Evolutionary conservation across 35 echinoderm and acorn worm genomes (phyloP).

Genomic region (Apostichopus californicus): DNA sequence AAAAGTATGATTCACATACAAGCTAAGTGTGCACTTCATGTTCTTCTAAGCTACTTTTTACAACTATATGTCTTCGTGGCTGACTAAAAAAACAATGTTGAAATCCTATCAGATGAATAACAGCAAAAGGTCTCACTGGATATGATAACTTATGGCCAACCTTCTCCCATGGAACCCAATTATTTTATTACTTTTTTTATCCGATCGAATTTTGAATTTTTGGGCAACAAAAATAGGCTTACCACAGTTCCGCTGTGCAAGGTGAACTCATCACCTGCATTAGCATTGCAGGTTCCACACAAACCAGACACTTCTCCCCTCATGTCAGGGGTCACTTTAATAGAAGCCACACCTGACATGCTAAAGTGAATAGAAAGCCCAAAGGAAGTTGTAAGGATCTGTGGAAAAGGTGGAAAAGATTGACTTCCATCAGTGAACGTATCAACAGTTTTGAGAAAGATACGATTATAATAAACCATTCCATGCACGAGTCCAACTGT

Average conservation of each 20-base stretch:
- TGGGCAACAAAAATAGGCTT: background rate
- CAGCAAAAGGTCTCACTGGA: background rate
- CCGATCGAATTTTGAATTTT: background rate
- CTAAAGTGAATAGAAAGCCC: conserved; percentile 7
- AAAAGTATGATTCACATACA: no score
- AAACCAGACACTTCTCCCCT: background rate
- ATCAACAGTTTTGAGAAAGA: background rate
- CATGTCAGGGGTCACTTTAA: background rate
- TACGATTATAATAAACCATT: no score
- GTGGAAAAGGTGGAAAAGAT: background rate
- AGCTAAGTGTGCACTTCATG: no score
- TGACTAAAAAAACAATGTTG: background rate
- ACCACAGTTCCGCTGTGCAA: background rate
- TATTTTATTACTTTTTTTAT: background rate
- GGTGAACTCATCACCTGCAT: background rate
- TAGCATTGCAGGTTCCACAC: background rate
- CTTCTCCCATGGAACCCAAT: background rate
- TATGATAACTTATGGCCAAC: background rate
- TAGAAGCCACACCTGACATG: background rate
- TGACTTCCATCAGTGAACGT: background rate
- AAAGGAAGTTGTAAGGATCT: background rate
- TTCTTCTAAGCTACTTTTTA: no score
- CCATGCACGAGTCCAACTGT: no score
- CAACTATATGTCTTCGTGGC: no score
- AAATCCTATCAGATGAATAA: background rate